A percentile compares a stretch with the other conserved stretches of the same genome.
Conservation (phyloP, 2,797 vertebrate genomes). For the Babyrousa celebensis region DNA sequence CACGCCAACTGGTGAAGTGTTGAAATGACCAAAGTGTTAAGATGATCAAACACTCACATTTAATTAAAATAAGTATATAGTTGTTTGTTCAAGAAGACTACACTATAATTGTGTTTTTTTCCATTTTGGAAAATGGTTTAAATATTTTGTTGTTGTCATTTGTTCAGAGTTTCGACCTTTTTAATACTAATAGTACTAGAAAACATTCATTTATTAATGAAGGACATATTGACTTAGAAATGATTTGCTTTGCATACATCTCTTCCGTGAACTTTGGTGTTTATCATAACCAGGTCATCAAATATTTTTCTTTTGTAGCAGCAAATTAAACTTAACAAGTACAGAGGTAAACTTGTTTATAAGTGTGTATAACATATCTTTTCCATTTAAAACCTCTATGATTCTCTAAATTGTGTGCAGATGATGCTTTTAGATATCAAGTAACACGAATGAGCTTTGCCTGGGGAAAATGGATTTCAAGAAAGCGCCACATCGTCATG, state of each 20-base stretch:
- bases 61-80: too few relatives aligned
- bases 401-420: slow-evolving; percentile 35
- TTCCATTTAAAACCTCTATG: neutral
- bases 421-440: neutral
- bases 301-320: neutral
- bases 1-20: too few relatives aligned
- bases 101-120: too few relatives aligned
- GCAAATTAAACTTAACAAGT: slow-evolving; percentile 17
- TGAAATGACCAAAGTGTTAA: too few relatives aligned
- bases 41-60: too few relatives aligned
- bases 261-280: neutral
- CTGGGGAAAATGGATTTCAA: neutral
- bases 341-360: neutral
- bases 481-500: neutral
- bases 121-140: too few relatives aligned
- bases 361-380: neutral
- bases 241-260: neutral
- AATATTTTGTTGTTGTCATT: too few relatives aligned
- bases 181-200: too few relatives aligned
- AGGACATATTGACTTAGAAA: too few relatives aligned
- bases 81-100: too few relatives aligned
- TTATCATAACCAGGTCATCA: neutral
- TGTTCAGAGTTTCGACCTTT: too few relatives aligned
- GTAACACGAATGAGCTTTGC: neutral
- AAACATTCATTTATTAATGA: too few relatives aligned